Evolutionary conservation across 1,140 invertebrate genomes (phyloP).

Genomic region (Philotrypesis tridentata): DNA sequence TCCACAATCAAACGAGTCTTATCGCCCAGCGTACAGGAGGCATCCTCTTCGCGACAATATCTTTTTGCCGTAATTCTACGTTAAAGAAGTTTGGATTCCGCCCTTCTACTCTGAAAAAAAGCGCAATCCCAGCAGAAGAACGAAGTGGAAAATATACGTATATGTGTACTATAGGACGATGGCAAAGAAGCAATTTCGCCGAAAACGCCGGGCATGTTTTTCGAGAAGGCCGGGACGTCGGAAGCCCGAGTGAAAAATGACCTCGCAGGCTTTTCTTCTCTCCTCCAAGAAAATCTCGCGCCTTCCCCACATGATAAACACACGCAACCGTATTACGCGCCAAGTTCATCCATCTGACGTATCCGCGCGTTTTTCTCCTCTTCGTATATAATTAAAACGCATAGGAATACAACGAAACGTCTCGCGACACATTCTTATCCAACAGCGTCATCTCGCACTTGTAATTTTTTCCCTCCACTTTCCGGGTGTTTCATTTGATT

Average conservation of each 20-base stretch:
- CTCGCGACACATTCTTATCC: neutral
- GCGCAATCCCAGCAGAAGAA: neutral
- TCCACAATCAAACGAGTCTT: too few relatives aligned
- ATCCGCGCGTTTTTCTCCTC: too few relatives aligned
- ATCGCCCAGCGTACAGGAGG: too few relatives aligned
- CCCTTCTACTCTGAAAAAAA: neutral
- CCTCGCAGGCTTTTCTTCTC: neutral
- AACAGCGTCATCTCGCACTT: neutral
- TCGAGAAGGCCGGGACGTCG: constrained; percentile 1
- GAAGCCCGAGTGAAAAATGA: constrained; percentile 5
- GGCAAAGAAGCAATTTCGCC: constrained; percentile 14
- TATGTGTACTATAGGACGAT: neutral
- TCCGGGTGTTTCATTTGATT: constrained; percentile 50
- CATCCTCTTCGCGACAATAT: neutral
- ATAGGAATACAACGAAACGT: too few relatives aligned
- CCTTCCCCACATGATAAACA: too few relatives aligned
- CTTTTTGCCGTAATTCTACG: neutral
- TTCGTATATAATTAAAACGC: too few relatives aligned
- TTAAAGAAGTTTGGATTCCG: neutral
- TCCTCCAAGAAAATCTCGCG: neutral
- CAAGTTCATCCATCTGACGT: too few relatives aligned
- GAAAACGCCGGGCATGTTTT: constrained; percentile 1
- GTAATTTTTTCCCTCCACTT: neutral
- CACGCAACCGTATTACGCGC: too few relatives aligned
- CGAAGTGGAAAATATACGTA: neutral